Evolutionary conservation across 1,140 invertebrate species (phyloP), one percentile per base, ranked within the genome.

Genomic region (Eriocheir sinensis): DNA sequence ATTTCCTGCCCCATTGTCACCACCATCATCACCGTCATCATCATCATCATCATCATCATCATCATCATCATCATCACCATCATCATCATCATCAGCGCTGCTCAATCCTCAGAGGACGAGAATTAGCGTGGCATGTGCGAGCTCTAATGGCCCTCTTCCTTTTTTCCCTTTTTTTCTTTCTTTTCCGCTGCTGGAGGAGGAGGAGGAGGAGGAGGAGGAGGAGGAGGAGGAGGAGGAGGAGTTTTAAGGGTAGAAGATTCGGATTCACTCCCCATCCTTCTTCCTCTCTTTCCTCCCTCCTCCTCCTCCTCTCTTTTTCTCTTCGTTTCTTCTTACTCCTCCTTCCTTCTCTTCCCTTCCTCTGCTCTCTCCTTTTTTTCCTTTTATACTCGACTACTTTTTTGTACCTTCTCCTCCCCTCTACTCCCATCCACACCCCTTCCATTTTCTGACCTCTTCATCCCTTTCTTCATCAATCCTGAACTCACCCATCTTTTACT

Each of bases 71-170:
- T n/a, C n/a, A 30, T 36, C n/a, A 32, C 17, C 44, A 53, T 89
- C 41, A 60, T 53, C 88, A 30, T 89, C 88, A 72, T n/a, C 83
- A 4, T 1, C 53, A 79, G 34, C 89, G 53, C 48, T 15, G 1
- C 60, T n/a, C 53, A 2, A 36, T 90, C 89, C 72, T 90, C 30
- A 36, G 53, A 36, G 60, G 89, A 38, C 60, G 48, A 48, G 89
- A 90, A 90, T 90, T 90, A 90, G 53, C 32, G 48, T 72, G 36
- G 53, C 89, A 90, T 90, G 89, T 15, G 38, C 0, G 41, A 36
- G n/a, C 53, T 90, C 89, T 90, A 90, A 90, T 90, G 89, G 89
- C 89, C 32, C 30, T 72, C 60, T 72, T 72, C 36, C 89, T 72
- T 38, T 90, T 90, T 90, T 88, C 38, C 17, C 48, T 36, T 72